Conservation (phyloP, 2,797 vertebrate species). For the Epinephelus coioides region DNA sequence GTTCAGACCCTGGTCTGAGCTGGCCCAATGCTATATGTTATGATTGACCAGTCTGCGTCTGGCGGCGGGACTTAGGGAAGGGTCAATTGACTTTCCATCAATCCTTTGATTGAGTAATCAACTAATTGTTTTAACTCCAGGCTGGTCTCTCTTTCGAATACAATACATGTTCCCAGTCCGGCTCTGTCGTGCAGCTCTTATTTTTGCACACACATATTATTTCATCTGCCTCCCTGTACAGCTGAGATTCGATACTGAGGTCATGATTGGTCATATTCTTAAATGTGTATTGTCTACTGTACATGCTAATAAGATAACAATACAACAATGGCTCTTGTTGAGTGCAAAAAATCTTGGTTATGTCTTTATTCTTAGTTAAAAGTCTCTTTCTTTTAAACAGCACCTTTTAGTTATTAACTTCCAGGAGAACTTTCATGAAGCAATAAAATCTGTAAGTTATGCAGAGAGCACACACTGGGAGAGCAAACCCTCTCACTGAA, state of each 20-base stretch:
- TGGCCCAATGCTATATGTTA: too few relatives aligned
- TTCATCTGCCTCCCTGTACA: slow-evolving; percentile 1
- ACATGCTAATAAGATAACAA: not conserved
- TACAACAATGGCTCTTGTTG: not conserved
- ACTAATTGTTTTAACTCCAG: not conserved
- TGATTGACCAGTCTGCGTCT: too few relatives aligned
- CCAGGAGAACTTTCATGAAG: slow-evolving; percentile 37
- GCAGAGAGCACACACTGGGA: slow-evolving; percentile 32
- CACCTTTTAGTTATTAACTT: slow-evolving; percentile 21
- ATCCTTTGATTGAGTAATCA: not conserved
- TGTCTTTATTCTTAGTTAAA: slow-evolving; percentile 7
- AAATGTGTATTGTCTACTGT: not conserved
- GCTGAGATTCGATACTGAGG: not conserved
- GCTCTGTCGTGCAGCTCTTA: not conserved
- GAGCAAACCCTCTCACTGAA: slow-evolving; percentile 43
- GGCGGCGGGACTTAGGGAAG: too few relatives aligned
- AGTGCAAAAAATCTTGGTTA: not conserved
- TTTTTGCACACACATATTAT: not conserved
- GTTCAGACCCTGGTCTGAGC: too few relatives aligned
- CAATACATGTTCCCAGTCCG: too few relatives aligned
- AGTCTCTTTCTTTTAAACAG: slow-evolving; percentile 9
- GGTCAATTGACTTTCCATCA: too few relatives aligned
- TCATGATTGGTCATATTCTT: not conserved
- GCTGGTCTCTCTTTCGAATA: too few relatives aligned
- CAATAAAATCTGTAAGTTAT: slow-evolving; percentile 45